Evolutionary conservation across 2,888 invertebrate species (phyloP), one percentile per base, ranked within the genome.

Genomic region (Synanthedon formicaeformis): DNA sequence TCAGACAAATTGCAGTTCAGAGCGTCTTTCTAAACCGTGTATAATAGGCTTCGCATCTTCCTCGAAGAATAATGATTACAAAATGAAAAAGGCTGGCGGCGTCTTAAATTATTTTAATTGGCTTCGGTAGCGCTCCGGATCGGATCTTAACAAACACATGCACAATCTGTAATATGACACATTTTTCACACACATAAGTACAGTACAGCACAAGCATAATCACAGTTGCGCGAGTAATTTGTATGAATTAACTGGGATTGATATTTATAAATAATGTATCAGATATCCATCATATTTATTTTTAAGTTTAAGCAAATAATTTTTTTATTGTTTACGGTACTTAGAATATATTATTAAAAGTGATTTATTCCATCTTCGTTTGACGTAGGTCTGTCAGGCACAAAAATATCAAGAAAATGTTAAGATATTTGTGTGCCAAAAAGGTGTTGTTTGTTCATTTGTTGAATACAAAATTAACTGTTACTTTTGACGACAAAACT

Each of bases 41-140:
- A 79, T 84, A 84, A 84, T 82, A 82, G 78, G 79, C 75, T 75
- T 77, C 71, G 77, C 73, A 77, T 82, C 78, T 78, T 73, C 76
- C 66, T 72, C 76, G 75, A 79, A 81, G 83, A 85, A 79, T 84
- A 81, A 86, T 84, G 79, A 79, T 74, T 81, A 80, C 77, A 83
- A 84, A 85, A 84, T 81, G 81, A 84, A 84, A 82, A 85, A 84
- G 73, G 77, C 83, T 73, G 60, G 71, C 69, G 78, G 86, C 84
- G 71, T 82, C 79, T 83, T 83, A 81, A 86, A 87, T 88, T 87
- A 88, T 87, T 88, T 87, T 88, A 88, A 88, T 88, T 88, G 87
- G 85, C 81, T 85, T 78, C 87, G 83, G 88, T 88, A 88, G 88
- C 88, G 75, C 69, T 72, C 73, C 63, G 70, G 70, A 66, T 64